Evolutionary conservation across 2,888 invertebrate genomes (phyloP), one percentile per base, ranked within the genome.

Genomic region (Folsomia manolachei): DNA sequence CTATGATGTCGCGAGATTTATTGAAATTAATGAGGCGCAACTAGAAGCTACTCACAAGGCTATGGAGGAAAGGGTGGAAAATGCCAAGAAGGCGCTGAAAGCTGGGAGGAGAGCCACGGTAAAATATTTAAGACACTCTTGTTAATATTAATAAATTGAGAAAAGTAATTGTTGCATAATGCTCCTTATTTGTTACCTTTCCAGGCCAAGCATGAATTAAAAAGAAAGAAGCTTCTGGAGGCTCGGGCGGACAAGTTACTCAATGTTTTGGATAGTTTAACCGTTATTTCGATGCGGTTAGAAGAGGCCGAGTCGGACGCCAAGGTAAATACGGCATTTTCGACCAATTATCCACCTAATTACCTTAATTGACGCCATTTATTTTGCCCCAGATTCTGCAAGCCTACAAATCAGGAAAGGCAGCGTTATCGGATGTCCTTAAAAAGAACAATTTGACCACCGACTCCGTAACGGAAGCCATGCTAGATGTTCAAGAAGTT

Each of bases 241-340:
- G 73, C 75, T 24, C 66, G 78, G 26, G 69, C 71, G 56, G 78
- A 79, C 11, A 79, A 79, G 52, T 63, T 79, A 19, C 63, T 70
- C 18, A 71, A 63, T 18, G 64, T 79, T 39, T 70, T 80, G 27
- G 78, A 77, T 69, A 80, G 78, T 65, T 64, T 80, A 27, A 71
- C 78, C 19, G 74, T 72, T 0, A 72, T 80, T 11, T 64, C 65
- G 4, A 67, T 76, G 21, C 73, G 78, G 69, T 76, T 80, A 14
- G 80, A 80, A 63, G 79, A 78, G 61, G 75, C 78, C 18, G 72
- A 75, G 27, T 76, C 80, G 1, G 79, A 80, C 71, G 80, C 73
- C 23, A 52, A 68, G 71, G 79, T 79, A 74, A 63, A 51, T 51
- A 11, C 9, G 9, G 24, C 23, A 24, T 7, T 51, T 23, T 19